Percentiles rank a stretch among this genome's conserved stretches.
Evolutionary conservation across 2,797 vertebrate genomes (phyloP).

Genomic region (Sebastes trivittatus): DNA sequence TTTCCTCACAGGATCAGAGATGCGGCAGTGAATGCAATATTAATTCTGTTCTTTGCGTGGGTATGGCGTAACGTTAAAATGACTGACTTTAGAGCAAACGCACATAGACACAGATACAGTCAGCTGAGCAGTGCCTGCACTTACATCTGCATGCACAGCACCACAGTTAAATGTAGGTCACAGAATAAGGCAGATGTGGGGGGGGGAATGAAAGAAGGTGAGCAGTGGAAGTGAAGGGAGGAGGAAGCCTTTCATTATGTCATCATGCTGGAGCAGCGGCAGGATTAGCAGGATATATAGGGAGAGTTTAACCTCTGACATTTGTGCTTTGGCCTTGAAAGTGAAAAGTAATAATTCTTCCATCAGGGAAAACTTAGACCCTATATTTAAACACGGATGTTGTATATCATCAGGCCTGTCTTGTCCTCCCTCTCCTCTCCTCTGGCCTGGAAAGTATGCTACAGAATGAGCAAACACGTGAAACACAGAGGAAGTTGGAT

Average conservation of each 20-base stretch:
- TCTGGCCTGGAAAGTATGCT: background rate
- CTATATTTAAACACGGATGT: background rate
- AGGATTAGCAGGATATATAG: slow-evolving; percentile 32
- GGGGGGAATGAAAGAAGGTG: slow-evolving; percentile 62
- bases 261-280: slow-evolving; percentile 32
- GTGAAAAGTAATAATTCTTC: slow-evolving; percentile 16
- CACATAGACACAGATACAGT: slow-evolving; percentile 12
- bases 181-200: slow-evolving; percentile 43
- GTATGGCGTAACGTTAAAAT: slow-evolving; percentile 7
- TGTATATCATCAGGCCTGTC: background rate
- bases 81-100: slow-evolving; percentile 19
- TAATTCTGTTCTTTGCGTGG: slow-evolving; percentile 22
- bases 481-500: background rate
- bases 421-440: background rate
- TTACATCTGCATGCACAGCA: slow-evolving; percentile 54
- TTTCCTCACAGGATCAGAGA: background rate
- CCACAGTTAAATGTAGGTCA: slow-evolving; percentile 69
- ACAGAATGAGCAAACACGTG: background rate
- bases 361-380: background rate
- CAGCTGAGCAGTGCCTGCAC: slow-evolving; percentile 16
- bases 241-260: slow-evolving; percentile 71
- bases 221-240: slow-evolving; percentile 37
- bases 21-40: slow-evolving; percentile 17
- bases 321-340: slow-evolving; percentile 4
- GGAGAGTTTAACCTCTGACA: slow-evolving; percentile 20